Evolutionary conservation across 2,113 vertebrate genomes (phyloP).

Genomic region (Paralichthys olivaceus): DNA sequence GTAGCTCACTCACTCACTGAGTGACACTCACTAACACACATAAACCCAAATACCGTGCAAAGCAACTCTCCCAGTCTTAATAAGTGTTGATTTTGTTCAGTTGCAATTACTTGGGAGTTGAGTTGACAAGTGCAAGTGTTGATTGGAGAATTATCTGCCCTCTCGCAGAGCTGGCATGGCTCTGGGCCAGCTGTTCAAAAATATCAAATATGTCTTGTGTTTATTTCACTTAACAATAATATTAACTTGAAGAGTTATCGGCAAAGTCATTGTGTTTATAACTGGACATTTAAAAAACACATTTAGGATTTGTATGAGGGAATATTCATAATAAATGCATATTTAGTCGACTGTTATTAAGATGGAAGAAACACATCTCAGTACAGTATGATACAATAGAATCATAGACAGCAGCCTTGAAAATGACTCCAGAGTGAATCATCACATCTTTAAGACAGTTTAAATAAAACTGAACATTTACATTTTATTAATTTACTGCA

Average conservation of each 20-base stretch:
- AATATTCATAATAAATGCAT: constrained; percentile 14
- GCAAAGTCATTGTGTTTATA: constrained; percentile 9
- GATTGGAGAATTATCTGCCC: constrained; percentile 68
- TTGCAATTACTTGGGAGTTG: constrained; percentile 50
- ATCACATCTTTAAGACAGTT: neutral
- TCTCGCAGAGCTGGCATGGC: constrained; percentile 55
- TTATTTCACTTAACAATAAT: constrained; percentile 11
- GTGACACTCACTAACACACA: constrained; percentile 49
- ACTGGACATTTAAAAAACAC: constrained; percentile 5
- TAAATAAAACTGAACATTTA: neutral
- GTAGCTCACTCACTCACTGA: constrained; percentile 22
- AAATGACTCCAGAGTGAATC: constrained; percentile 4
- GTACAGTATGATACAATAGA: constrained; percentile 4
- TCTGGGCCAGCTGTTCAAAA: constrained; percentile 54
- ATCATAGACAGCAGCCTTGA: constrained; percentile 7
- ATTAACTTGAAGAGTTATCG: constrained; percentile 20
- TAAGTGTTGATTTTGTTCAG: constrained; percentile 62
- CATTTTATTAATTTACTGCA: neutral
- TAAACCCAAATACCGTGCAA: constrained; percentile 51
- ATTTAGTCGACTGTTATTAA: neutral
- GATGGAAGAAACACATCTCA: neutral
- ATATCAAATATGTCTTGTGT: constrained; percentile 55
- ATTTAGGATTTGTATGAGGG: neutral
- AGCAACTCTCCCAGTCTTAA: constrained; percentile 55
- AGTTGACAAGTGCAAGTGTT: constrained; percentile 61